Evolutionary conservation across 2,797 vertebrate species (phyloP).

Genomic region (Phoxinus dragarum): DNA sequence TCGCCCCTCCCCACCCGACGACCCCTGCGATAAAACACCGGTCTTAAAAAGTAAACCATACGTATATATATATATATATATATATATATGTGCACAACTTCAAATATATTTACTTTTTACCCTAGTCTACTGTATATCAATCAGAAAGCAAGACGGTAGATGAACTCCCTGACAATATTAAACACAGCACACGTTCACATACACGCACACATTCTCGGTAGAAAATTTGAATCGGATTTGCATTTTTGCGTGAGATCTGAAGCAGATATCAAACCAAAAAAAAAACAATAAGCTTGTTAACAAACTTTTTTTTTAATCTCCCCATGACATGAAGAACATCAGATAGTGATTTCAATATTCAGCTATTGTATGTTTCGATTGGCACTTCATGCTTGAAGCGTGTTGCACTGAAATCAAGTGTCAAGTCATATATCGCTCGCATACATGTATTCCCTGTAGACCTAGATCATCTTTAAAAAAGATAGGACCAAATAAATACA

Average conservation of each 20-base stretch:
- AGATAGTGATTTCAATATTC: slow-evolving; percentile 24
- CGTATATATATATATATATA: slow-evolving; percentile 29
- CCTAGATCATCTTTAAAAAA: slow-evolving; percentile 82
- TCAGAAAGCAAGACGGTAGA: slow-evolving; percentile 54
- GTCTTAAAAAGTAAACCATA: slow-evolving; percentile 67
- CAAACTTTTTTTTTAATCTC: slow-evolving; percentile 62
- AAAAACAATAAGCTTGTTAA: slow-evolving; percentile 1
- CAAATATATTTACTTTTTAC: slow-evolving; percentile 78
- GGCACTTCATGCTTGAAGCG: slow-evolving; percentile 90
- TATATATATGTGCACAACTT: slow-evolving; percentile 62
- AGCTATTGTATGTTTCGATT: slow-evolving; percentile 78
- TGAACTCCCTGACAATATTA: slow-evolving; percentile 79
- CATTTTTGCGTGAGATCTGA: not conserved
- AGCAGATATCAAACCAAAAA: slow-evolving; percentile 17
- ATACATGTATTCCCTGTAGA: slow-evolving; percentile 84
- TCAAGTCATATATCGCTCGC: slow-evolving; percentile 80
- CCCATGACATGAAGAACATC: slow-evolving; percentile 74
- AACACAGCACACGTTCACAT: slow-evolving; percentile 70
- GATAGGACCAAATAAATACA: slow-evolving; percentile 83
- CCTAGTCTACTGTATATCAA: slow-evolving; percentile 61
- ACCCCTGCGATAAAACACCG: slow-evolving; percentile 20
- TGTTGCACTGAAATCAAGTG: slow-evolving; percentile 85
- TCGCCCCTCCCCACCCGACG: slow-evolving; percentile 57
- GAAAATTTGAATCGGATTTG: slow-evolving; percentile 70
- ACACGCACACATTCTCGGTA: slow-evolving; percentile 71